These are phyloP conservation scores for Noctua janthe DNA, from an alignment of 2,888 invertebrate genomes.

Conservation along the genomic window DNA sequence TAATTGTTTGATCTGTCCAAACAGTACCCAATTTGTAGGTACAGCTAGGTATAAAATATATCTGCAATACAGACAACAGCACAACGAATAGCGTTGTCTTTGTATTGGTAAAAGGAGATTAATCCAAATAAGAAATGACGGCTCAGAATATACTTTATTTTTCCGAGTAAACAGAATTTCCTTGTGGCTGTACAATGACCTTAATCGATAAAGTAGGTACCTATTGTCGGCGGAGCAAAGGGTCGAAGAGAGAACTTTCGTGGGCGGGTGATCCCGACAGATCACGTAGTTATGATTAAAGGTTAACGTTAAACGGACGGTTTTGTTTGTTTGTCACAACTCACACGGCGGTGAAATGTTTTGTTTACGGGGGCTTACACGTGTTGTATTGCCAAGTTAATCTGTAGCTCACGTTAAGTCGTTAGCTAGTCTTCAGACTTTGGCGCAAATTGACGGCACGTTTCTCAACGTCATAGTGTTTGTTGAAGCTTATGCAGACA, in stretches of 20 bases:
- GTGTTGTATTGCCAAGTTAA: conserved; percentile 56
- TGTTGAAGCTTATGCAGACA: conserved; percentile 49
- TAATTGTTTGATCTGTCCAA: background rate
- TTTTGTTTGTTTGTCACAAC: conserved; percentile 53
- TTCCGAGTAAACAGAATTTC: conserved; percentile 52
- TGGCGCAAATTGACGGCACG: conserved; percentile 52
- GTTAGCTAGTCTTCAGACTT: conserved; percentile 50
- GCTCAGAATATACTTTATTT: conserved; percentile 59
- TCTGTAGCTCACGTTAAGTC: conserved; percentile 47
- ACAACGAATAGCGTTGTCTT: conserved; percentile 6
- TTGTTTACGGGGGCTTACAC: conserved; percentile 51
- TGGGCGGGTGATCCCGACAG: conserved; percentile 41
- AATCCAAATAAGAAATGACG: conserved; percentile 37
- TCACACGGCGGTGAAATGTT: conserved; percentile 49
- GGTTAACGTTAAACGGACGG: conserved; percentile 35
- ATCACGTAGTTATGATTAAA: conserved; percentile 58
- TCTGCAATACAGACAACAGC: background rate
- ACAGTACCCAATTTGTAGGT: background rate
- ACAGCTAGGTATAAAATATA: conserved; percentile 4
- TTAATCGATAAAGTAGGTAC: conserved; percentile 62
- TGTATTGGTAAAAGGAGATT: conserved; percentile 23
- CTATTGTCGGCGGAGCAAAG: conserved; percentile 53
- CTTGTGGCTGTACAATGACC: conserved; percentile 61
- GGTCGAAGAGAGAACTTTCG: conserved; percentile 51
- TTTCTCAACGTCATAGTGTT: conserved; percentile 52